Conservation (phyloP, 2,113 vertebrate species). For the Polyodon spathula region DNA sequence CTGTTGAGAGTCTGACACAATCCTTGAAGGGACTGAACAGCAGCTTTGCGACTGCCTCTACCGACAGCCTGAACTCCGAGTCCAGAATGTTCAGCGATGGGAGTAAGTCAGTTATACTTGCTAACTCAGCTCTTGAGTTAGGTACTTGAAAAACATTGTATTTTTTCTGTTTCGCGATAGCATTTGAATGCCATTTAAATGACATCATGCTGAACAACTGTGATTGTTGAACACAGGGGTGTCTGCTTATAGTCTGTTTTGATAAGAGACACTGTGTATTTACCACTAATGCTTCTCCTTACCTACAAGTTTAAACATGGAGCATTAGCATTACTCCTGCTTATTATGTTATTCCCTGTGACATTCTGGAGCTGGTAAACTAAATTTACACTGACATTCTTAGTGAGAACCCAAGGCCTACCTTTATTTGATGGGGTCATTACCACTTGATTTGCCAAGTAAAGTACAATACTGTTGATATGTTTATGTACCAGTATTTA, state of each 20-base stretch:
- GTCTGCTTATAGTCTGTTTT: neutral
- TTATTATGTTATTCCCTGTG: neutral
- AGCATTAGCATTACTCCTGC: neutral
- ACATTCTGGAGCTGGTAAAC: neutral
- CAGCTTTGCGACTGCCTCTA: slow-evolving; percentile 61
- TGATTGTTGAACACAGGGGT: too few species aligned
- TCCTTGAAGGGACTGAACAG: slow-evolving; percentile 52
- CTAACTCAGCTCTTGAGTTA: neutral
- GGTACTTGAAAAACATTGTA: neutral
- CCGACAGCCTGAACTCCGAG: slow-evolving; percentile 71
- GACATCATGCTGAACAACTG: too few species aligned
- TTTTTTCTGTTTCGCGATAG: neutral
- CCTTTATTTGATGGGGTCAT: neutral
- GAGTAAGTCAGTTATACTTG: slow-evolving; percentile 55
- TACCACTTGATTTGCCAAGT: too few species aligned
- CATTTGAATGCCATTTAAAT: too few species aligned
- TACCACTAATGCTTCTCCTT: neutral
- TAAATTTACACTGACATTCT: neutral
- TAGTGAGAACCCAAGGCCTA: neutral
- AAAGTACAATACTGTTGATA: too few species aligned
- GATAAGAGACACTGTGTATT: neutral
- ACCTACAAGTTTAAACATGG: neutral
- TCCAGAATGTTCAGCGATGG: slow-evolving; percentile 53
- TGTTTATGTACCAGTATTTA: too few species aligned
- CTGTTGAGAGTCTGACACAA: slow-evolving; percentile 67